Percentiles rank a stretch among this genome's conserved stretches.
Conservation (phyloP, 2,797 vertebrate species). For the Dendrocincla fuliginosa region DNA sequence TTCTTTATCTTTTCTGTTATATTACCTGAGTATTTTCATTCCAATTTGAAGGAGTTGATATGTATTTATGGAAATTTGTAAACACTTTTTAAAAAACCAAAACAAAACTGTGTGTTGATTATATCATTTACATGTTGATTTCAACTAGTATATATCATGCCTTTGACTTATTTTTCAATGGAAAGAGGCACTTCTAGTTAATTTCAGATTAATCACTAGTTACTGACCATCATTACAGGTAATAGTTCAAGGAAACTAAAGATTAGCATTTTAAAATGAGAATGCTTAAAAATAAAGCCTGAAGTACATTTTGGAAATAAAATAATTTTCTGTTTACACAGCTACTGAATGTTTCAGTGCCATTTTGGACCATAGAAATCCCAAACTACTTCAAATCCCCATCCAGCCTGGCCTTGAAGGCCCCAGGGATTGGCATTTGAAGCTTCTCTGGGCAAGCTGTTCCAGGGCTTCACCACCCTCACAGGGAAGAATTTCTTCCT, state of each 20-base stretch:
- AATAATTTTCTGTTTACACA: neutral
- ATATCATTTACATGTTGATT: neutral
- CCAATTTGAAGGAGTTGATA: neutral
- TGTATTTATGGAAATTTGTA: neutral
- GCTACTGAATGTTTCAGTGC: neutral
- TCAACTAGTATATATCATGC: neutral
- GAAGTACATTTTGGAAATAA: neutral
- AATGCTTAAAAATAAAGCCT: neutral
- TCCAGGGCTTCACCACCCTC: neutral
- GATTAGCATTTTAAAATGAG: neutral
- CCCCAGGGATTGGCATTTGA: neutral
- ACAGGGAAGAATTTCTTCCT: neutral
- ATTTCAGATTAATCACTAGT: neutral
- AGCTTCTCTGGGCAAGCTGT: accelerated
- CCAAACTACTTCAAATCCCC: neutral
- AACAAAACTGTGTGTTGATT: neutral
- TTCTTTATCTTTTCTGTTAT: neutral
- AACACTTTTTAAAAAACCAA: neutral
- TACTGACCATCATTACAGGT: neutral
- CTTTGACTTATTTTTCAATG: neutral
- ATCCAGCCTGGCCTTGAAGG: neutral
- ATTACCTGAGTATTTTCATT: neutral
- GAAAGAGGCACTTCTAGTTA: neutral
- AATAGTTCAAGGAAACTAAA: neutral
- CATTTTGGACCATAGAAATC: neutral